These are phyloP conservation scores for Netelia fuscicornis DNA, from an alignment of 2,888 invertebrate species.

Conservation along the genomic window DNA sequence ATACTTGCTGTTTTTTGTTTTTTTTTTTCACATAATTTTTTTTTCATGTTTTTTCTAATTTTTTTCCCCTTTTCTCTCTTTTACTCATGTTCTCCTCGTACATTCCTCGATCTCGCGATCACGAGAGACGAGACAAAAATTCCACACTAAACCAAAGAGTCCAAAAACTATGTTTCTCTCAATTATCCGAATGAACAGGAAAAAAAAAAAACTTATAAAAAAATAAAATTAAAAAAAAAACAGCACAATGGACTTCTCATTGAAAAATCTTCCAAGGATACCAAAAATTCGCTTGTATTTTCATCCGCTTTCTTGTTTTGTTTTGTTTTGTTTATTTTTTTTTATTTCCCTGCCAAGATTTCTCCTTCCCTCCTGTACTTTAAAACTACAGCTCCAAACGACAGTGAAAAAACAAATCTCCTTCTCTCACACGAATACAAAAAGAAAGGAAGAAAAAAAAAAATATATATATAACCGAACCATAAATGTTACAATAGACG, in stretches of 20 bases:
- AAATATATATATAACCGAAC: constrained; percentile 24
- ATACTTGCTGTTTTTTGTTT: constrained; percentile 55
- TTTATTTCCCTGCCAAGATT: constrained; percentile 1
- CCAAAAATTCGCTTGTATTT: constrained; percentile 20
- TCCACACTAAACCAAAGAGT: constrained; percentile 13
- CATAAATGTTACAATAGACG: constrained; percentile 33
- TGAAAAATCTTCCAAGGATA: constrained; percentile 12
- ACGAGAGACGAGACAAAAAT: neutral
- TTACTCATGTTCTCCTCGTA: neutral
- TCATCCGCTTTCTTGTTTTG: neutral
- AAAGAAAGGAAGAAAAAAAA: constrained; percentile 23
- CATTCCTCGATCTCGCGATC: constrained; percentile 21
- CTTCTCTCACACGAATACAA: constrained; percentile 42
- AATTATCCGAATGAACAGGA: neutral
- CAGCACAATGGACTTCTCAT: neutral
- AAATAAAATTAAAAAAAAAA: too few relatives aligned
- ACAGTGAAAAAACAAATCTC: constrained; percentile 39
- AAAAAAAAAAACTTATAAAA: neutral
- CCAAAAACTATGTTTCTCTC: constrained; percentile 1
- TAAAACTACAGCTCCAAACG: constrained; percentile 6
- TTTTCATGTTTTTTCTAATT: too few relatives aligned
- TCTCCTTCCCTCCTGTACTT: neutral
- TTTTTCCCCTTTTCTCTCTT: neutral
- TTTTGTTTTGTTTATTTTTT: neutral
- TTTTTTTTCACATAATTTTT: neutral